Conservation (phyloP, 2,888 invertebrate species). For the Eupithecia abbreviata region DNA sequence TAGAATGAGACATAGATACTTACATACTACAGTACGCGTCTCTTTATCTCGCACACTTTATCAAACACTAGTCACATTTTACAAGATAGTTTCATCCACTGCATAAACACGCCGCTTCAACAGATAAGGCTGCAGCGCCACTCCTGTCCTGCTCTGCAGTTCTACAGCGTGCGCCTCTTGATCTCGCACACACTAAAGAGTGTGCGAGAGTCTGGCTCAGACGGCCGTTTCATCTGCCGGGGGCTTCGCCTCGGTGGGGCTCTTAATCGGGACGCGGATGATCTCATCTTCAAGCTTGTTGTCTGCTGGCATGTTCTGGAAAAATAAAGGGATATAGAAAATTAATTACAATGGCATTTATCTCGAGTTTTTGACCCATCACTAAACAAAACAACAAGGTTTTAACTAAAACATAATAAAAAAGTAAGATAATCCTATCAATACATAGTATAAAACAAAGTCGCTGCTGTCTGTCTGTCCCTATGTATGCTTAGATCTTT, state of each 20-base stretch:
- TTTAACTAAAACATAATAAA: too few relatives aligned
- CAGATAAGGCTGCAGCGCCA: constrained; percentile 4
- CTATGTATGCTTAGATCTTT: too few relatives aligned
- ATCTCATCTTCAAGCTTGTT: constrained; percentile 74
- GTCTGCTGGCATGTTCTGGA: constrained; percentile 76
- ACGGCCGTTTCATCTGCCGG: constrained; percentile 78
- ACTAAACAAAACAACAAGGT: too few relatives aligned
- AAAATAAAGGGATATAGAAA: not conserved
- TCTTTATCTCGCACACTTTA: not conserved
- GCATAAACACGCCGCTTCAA: not conserved
- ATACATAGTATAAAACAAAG: too few relatives aligned
- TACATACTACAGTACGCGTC: not conserved
- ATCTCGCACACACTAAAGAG: constrained; percentile 50
- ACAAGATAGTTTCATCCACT: constrained; percentile 4
- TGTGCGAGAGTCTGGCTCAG: constrained; percentile 62
- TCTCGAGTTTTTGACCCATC: too few relatives aligned
- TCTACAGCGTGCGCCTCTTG: not conserved
- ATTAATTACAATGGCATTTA: not conserved
- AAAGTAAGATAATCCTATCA: too few relatives aligned
- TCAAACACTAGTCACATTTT: not conserved
- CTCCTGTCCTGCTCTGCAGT: not conserved
- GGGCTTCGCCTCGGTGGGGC: constrained; percentile 53
- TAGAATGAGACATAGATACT: too few relatives aligned
- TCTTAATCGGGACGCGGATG: constrained; percentile 64
- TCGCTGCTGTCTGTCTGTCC: too few relatives aligned